Evolutionary conservation across 1,140 invertebrate species (phyloP), one percentile per base, ranked within the genome.

Genomic region (Diorhabda carinulata): DNA sequence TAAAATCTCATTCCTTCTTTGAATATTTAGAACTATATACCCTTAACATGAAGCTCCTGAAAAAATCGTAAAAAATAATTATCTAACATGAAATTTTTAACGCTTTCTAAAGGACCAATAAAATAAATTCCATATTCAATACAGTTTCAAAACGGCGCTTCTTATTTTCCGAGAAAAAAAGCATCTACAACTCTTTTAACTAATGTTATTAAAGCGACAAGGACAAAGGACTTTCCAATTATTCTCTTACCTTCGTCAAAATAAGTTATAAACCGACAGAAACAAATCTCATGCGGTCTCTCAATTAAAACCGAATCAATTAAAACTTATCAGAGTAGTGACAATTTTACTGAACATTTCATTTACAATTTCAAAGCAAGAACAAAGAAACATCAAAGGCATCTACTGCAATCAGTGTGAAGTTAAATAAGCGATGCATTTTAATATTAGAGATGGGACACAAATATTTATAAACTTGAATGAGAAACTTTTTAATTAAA

Each of bases 261-360:
- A 52, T 52, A 52, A 52, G 6, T 52, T 52, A 52, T n/a, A 52
- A n/a, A 52, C 40, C 58, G 58, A 59, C n/a, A 25, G 58, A 59
- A 59, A 59, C 58, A 59, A 59, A 59, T 59, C 58, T 59, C 58
- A 41, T 41, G 58, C 40, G 58, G 58, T 59, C 25, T 41, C n/a
- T 62, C 61, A 62, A 62, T 44, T 44, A 44, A 47, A 62, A 62
- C 43, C 43, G 61, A 62, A 47, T 62, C 61, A 62, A 62, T 44
- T 62, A 43, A 44, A 62, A 62, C 41, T 62, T 43, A 43, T 62
- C 47, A 52, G 47, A 52, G 47, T n/a, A 52, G 47, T 41, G 43
- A 41, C 61, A 10, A 43, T 43, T 43, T n/a, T 44, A 5, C 41
- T 43, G 43, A 62, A 59, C 58, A 59, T n/a, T 62, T 47, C 43